Evolutionary conservation across 92 coral and sea anemone species (phyloP).

Genomic region (Parazoanthus darwini): DNA sequence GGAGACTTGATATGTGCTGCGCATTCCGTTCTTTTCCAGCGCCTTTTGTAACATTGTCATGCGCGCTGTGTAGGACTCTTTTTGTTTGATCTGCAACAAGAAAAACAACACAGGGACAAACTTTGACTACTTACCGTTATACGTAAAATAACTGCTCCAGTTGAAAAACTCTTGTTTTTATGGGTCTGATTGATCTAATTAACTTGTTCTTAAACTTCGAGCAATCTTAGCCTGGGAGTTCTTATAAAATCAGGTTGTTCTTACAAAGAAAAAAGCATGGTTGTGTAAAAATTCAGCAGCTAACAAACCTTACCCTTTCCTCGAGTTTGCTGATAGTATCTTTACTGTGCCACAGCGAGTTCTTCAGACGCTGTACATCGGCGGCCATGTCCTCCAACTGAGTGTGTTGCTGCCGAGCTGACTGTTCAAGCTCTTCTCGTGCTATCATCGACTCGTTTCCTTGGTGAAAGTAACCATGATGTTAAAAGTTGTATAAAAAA

Average conservation of each 20-base stretch:
- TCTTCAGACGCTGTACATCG: constrained; percentile 19
- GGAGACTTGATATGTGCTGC: not conserved
- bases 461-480: not conserved
- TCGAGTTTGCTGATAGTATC: constrained; percentile 30
- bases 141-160: too few species aligned
- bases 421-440: constrained; percentile 19
- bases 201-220: too few species aligned
- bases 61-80: constrained; percentile 16
- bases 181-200: too few species aligned
- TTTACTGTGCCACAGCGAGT: constrained; percentile 3
- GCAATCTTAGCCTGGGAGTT: too few species aligned
- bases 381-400: constrained; percentile 19
- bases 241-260: too few species aligned
- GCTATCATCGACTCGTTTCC: constrained; percentile 11
- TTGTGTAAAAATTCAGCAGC: not conserved
- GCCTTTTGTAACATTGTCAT: constrained; percentile 31
- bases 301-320: not conserved
- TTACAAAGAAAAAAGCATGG: too few species aligned
- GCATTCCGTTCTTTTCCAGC: constrained; percentile 30
- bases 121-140: not conserved
- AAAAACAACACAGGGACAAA: not conserved
- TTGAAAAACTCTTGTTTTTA: too few species aligned
- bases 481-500: too few species aligned
- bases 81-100: constrained; percentile 19
- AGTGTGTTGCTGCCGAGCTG: constrained; percentile 5